These are phyloP conservation scores for Bufo gargarizans DNA, from an alignment of 2,113 vertebrate species.

Conservation along the genomic window DNA sequence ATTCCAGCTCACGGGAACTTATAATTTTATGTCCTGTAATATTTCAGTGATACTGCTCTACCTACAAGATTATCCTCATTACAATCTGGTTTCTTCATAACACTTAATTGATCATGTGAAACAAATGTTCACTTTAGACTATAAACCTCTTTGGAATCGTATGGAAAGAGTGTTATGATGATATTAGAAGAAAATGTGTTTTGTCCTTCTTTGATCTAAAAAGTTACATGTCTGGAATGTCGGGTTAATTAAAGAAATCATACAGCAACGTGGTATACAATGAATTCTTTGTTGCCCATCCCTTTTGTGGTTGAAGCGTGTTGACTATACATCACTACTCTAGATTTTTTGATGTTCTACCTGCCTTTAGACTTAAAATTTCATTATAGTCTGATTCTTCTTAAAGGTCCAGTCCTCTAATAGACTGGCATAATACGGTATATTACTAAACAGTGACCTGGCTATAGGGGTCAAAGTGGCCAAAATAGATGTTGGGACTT, in stretches of 20 bases:
- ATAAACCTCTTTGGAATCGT: neutral
- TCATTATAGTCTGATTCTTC: conserved; percentile 10
- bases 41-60: neutral
- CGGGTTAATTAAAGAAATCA: conserved; percentile 34
- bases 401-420: neutral
- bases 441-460: neutral
- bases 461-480: neutral
- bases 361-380: neutral
- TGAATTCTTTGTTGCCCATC: conserved; percentile 10
- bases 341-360: conserved; percentile 23
- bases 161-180: neutral
- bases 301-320: conserved; percentile 1
- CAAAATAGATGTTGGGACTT: neutral
- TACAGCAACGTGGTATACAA: conserved; percentile 32
- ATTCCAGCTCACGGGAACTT: neutral
- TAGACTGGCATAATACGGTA: neutral
- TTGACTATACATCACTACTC: conserved; percentile 24
- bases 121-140: neutral
- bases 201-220: conserved; percentile 23
- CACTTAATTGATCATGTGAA: neutral
- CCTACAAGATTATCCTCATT: neutral
- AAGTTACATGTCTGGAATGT: conserved; percentile 34
- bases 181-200: neutral
- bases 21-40: neutral
- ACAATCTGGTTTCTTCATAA: neutral